Base-by-base conservation (phyloP, 2,888 invertebrate genomes). In the Stegophylla sp. region DNA sequence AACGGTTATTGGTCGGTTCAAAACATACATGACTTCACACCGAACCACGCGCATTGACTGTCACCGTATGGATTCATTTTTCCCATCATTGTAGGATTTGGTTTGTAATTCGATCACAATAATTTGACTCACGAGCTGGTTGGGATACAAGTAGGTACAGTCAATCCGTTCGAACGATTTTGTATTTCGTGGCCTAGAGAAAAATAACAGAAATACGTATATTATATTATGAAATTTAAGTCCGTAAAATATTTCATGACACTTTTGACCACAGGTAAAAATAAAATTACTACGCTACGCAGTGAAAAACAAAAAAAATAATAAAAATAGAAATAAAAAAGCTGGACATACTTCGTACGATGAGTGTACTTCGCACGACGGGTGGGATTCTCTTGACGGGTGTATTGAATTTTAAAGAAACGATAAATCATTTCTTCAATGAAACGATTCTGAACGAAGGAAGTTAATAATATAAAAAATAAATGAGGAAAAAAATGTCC, bases 61-160 rank as follows among this genome's bases (percentile, higher is more conserved):
- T 26, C 1, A 20, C 7, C 9, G 15, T 45, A 43, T 66, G 7
- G 20, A 66, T 43, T 43, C 7, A 23, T 45, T 15, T 9, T 66
- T 66, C 23, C 43, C 45, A 45, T 20, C 23, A 66, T 43, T 23
- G 15, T 45, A 45, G 12, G 66, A 67, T 67, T 48, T 48, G 17
- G 48, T 13, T 10, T n/a, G 69, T 51, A 69, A 69, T 69, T 69
- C 26, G 48, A 69, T 69, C 48, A 28, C 48, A 69, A n/a, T n/a
- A n/a, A 69, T 51, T 51, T n/a, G 20, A 23, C 43, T 66, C 41
- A 3, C 9, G 10, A 10, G 26, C 12, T n/a, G n/a, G n/a, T n/a
- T n/a, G n/a, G n/a, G n/a, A n/a, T n/a, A n/a, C n/a, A n/a, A n/a
- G n/a, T n/a, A n/a, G n/a, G n/a, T 5, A 28, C 43, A 48, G 26